phyloP scores from a whole-genome alignment of 2,113 vertebrate genomes.

The Carlito syrichta region DNA sequence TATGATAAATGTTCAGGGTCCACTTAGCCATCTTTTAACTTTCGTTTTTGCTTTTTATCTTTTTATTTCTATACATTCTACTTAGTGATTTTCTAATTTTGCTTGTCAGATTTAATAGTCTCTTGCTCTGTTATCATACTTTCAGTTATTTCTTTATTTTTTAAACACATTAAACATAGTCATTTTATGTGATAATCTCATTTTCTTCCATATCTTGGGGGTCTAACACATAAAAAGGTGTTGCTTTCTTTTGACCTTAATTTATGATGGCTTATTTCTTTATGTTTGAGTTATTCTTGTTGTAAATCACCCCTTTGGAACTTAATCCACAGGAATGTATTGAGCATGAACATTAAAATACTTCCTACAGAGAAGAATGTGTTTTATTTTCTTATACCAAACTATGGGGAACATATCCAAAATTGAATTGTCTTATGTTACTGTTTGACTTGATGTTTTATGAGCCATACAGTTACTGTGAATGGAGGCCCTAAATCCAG shows the following conservation, averaged over 20 bases:
- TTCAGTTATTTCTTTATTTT: not conserved
- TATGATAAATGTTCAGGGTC: too few relatives aligned
- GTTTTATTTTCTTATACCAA: not conserved
- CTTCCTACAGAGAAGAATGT: not conserved
- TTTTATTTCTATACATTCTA: not conserved
- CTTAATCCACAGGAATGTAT: not conserved
- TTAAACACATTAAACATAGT: not conserved
- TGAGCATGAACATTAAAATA: not conserved
- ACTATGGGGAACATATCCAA: not conserved
- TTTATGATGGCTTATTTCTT: not conserved
- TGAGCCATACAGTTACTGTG: not conserved
- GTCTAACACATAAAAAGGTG: not conserved
- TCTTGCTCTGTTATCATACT: not conserved
- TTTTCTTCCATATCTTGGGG: not conserved
- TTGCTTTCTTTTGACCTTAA: not conserved
- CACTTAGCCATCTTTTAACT: not conserved
- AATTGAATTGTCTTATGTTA: not conserved
- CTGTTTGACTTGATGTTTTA: not conserved
- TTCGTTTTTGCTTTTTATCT: not conserved
- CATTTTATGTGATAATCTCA: not conserved
- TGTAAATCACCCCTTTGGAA: not conserved
- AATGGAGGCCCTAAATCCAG: not conserved
- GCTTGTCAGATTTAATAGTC: not conserved
- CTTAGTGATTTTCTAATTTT: not conserved
- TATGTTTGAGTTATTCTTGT: not conserved